Evolutionary conservation across 2,797 vertebrate species (phyloP), one percentile per base, ranked within the genome.

Genomic region (Aeoliscus strigatus): DNA sequence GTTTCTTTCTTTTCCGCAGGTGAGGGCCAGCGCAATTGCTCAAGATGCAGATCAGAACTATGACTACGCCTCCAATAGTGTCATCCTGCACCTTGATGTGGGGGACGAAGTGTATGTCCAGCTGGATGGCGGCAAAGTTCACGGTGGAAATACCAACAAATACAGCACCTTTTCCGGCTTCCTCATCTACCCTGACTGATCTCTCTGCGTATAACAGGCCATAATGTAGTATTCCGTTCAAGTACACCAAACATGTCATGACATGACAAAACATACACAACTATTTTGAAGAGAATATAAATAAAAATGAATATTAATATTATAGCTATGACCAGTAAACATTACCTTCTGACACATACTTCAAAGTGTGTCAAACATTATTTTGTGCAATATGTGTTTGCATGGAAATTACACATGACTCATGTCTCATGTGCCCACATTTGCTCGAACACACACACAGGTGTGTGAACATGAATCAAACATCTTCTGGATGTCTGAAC

Each of bases 91-190:
- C 67, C 86, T 97, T 73, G 94, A 95, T 2, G 93, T 94, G 16
- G 94, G 94, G 0, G 94, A 97, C 1, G 94, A 97, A 50, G 93
- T 97, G 47, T 96, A 89, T 23, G 90, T 97, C 27, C 93, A 93
- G 66, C 84, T 97, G 67, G 94, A 97, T 0, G 94, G 94, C 0
- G 94, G 94, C 46, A 97, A 97, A 67, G 94, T 94, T 31, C 94
- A 97, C 0, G 94, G 94, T 0, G 94, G 94, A 31, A 96, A 94
- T 81, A 95, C 90, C 82, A 97, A 97, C 82, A 97, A 96, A 84
- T 97, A 95, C 84, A 95, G 93, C 88, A 97, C 94, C 70, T 97
- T 97, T 84, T 95, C 93, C 0, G 94, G 94, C 63, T 96, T 96
- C 82, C 93, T 97, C 78, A 91, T 94, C 83, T 97, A 94, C 75